These are phyloP conservation scores for Bedellia somnulentella DNA, from an alignment of 2,888 invertebrate species.

Conservation along the genomic window DNA sequence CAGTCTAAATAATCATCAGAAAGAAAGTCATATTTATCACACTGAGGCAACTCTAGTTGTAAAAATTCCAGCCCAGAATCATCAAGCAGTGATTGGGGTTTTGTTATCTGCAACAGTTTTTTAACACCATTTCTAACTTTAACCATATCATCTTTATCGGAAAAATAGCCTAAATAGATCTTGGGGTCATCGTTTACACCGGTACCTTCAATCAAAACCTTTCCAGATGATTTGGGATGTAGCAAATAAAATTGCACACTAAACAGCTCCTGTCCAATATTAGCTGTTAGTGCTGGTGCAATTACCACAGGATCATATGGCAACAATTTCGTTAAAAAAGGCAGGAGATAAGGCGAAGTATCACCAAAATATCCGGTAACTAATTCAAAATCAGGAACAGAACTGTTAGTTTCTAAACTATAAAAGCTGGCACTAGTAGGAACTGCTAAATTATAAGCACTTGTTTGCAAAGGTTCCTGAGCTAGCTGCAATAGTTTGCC, in stretches of 20 bases:
- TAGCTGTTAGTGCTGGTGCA: neutral
- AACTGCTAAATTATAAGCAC: too few relatives aligned
- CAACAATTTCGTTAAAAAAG: neutral
- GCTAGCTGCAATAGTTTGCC: neutral
- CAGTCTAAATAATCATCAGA: constrained; percentile 1
- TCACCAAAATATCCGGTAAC: neutral
- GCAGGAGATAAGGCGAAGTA: neutral
- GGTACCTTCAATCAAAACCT: neutral
- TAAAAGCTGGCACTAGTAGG: neutral
- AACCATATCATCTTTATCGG: neutral
- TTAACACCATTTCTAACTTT: neutral
- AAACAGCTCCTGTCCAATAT: neutral
- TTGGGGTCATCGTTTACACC: neutral
- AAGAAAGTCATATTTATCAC: neutral
- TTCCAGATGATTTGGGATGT: constrained; percentile 1
- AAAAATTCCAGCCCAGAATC: neutral
- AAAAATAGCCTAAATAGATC: neutral
- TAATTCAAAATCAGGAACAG: neutral
- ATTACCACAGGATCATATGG: neutral
- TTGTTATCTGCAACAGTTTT: neutral
- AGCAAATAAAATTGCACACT: neutral
- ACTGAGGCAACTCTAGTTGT: neutral
- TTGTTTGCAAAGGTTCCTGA: neutral
- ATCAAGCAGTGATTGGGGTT: neutral
- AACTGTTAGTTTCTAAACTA: too few relatives aligned